Conservation (phyloP, 1,140 invertebrate species). For the Achatina immaculata region DNA sequence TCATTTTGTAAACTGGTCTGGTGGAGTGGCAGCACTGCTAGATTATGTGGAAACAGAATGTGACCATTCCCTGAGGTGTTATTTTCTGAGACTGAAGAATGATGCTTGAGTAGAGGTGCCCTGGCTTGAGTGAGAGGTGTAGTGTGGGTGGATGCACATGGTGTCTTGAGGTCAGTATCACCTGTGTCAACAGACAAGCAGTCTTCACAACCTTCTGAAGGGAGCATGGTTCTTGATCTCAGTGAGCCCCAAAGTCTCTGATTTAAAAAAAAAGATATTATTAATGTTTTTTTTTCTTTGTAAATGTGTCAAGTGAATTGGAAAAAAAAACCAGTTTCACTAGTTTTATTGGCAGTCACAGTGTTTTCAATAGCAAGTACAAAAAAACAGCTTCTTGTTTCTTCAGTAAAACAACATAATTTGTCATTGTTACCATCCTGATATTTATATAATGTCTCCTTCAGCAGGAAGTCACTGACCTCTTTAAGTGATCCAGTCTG, state of each 20-base stretch:
- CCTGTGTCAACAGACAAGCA: conserved; percentile 55
- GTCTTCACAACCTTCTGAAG: conserved; percentile 49
- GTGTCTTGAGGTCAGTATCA: conserved; percentile 49
- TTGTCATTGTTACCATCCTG: no score
- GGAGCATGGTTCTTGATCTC: conserved; percentile 49
- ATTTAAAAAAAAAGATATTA: conserved; percentile 24
- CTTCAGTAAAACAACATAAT: no score
- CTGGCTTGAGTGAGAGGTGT: conserved; percentile 27
- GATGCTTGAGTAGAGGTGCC: conserved; percentile 27
- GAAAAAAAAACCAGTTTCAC: background rate
- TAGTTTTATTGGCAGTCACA: no score
- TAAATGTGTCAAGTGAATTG: background rate
- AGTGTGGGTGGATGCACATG: conserved; percentile 20
- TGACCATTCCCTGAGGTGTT: background rate
- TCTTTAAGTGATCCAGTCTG: conserved; percentile 56
- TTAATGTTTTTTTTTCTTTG: no score
- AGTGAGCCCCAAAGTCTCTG: conserved; percentile 56
- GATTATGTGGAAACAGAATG: conserved; percentile 25
- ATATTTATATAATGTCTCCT: no score
- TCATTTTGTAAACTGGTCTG: background rate
- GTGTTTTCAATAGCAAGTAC: no score
- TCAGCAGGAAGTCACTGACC: conserved; percentile 49
- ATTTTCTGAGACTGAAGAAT: conserved; percentile 9
- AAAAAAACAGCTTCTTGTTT: no score
- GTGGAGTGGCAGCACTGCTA: conserved; percentile 3